Conservation (phyloP, 2,797 vertebrate genomes). For the Sebastolobus alascanus region DNA sequence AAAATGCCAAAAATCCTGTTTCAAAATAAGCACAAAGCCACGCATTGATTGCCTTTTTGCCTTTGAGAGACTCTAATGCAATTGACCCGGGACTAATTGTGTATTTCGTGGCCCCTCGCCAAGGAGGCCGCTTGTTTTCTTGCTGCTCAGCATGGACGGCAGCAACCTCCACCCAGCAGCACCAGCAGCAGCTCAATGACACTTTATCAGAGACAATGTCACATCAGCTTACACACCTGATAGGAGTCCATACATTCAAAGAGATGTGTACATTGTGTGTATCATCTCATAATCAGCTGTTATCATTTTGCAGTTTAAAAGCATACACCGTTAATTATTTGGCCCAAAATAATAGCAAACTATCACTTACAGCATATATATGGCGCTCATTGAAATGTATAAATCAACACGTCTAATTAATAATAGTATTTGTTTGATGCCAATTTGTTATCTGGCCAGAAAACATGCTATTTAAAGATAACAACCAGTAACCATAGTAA, state of each 20-base stretch:
- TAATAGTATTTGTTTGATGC: neutral
- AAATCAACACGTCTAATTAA: neutral
- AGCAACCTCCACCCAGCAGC: conserved; percentile 50
- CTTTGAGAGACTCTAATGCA: conserved; percentile 65
- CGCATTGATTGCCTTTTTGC: conserved; percentile 52
- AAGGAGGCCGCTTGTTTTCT: conserved; percentile 46
- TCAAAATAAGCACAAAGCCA: conserved; percentile 33
- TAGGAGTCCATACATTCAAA: neutral
- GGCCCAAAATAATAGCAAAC: neutral
- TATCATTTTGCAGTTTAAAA: neutral
- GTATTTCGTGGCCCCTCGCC: conserved; percentile 63
- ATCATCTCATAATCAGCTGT: neutral
- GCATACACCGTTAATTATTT: neutral
- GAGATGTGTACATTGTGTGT: neutral
- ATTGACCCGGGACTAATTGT: conserved; percentile 71
- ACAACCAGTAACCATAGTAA: conserved; percentile 30
- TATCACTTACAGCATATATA: neutral
- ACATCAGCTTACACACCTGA: conserved; percentile 13
- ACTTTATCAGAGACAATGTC: conserved; percentile 45
- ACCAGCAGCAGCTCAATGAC: conserved; percentile 53
- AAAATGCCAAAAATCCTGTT: conserved; percentile 26
- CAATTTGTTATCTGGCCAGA: conserved; percentile 17
- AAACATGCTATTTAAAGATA: conserved; percentile 20
- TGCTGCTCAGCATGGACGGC: conserved; percentile 62
- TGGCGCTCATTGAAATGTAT: neutral